A percentile compares a stretch with the other conserved stretches of the same genome.
These are phyloP conservation scores for Rhagologus leucostigma DNA, from an alignment of 2,113 vertebrate species.

Conservation along the genomic window DNA sequence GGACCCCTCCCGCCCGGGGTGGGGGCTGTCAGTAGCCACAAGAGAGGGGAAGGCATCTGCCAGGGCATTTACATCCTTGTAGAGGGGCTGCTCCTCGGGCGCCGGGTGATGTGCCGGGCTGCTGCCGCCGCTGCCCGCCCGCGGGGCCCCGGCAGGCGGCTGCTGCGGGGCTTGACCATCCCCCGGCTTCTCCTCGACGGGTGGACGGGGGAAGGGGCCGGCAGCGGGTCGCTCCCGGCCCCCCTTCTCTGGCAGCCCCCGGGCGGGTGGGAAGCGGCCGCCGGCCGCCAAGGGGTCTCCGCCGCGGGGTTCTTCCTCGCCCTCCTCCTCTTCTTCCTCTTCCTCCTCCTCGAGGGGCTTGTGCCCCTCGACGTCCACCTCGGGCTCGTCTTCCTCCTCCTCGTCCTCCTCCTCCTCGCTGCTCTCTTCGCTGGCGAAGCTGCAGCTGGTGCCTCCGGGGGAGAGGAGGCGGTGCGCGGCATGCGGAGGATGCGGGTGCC, in stretches of 20 bases:
- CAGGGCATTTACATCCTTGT: constrained; percentile 96
- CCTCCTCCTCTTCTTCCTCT: constrained; percentile 61
- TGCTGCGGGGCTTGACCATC: constrained; percentile 60
- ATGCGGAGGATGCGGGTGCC: constrained; percentile 31
- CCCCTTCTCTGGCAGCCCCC: constrained; percentile 70
- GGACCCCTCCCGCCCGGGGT: constrained; percentile 66
- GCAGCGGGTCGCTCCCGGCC: constrained; percentile 68
- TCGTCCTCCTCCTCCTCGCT: constrained; percentile 80
- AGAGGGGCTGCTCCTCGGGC: constrained; percentile 82
- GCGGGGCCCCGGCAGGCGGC: neutral
- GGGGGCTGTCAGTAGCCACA: constrained; percentile 79
- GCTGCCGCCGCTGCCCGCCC: constrained; percentile 30
- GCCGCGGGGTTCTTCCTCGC: constrained; percentile 74
- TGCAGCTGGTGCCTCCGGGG: constrained; percentile 75
- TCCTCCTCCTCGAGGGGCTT: constrained; percentile 84
- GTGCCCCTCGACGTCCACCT: constrained; percentile 92
- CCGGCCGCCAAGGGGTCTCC: constrained; percentile 52
- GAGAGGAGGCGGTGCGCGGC: constrained; percentile 65
- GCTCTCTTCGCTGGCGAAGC: constrained; percentile 87
- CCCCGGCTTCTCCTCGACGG: constrained; percentile 74
- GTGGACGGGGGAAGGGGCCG: constrained; percentile 69
- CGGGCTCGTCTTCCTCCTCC: constrained; percentile 83
- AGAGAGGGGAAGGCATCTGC: constrained; percentile 70
- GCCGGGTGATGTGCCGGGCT: constrained; percentile 73
- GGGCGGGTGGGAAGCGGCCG: constrained; percentile 68